Evolutionary conservation across 2,888 invertebrate species (phyloP).

Genomic region (Rotaria socialis): DNA sequence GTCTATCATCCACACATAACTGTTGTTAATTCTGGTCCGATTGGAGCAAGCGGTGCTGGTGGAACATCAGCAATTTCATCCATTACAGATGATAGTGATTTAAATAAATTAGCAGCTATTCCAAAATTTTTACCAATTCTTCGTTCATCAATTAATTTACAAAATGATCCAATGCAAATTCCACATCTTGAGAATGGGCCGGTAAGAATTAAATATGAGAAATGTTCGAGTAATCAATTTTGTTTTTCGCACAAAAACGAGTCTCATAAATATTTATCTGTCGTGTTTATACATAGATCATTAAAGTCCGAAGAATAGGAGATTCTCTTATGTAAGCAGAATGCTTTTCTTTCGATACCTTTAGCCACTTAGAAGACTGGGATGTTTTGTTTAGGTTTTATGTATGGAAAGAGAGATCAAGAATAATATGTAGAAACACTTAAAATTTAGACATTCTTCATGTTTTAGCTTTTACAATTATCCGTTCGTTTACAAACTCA

Average conservation of each 20-base stretch:
- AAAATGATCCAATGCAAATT: slow-evolving; percentile 36
- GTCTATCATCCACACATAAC: slow-evolving; percentile 45
- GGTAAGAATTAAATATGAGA: not conserved
- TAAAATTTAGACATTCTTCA: too few species aligned
- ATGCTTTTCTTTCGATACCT: too few species aligned
- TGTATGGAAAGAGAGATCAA: too few species aligned
- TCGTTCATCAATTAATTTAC: slow-evolving; percentile 40
- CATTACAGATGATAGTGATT: not conserved
- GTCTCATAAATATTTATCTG: too few species aligned
- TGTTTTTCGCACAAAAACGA: too few species aligned
- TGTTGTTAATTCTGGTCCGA: slow-evolving; percentile 39
- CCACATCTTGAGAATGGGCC: slow-evolving; percentile 1
- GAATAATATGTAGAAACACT: too few species aligned
- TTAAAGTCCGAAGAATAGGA: too few species aligned
- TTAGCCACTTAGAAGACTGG: too few species aligned
- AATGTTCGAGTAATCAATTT: not conserved
- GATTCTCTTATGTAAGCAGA: too few species aligned
- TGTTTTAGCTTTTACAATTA: not conserved
- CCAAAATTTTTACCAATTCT: slow-evolving; percentile 45
- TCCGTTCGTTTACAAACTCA: not conserved
- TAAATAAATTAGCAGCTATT: slow-evolving; percentile 43
- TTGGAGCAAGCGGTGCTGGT: not conserved
- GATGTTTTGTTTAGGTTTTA: too few species aligned
- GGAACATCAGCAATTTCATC: not conserved
- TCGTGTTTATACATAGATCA: too few species aligned